phyloP scores from a whole-genome alignment of 64 coral and sea anemone species.

The Orbicella faveolata region DNA sequence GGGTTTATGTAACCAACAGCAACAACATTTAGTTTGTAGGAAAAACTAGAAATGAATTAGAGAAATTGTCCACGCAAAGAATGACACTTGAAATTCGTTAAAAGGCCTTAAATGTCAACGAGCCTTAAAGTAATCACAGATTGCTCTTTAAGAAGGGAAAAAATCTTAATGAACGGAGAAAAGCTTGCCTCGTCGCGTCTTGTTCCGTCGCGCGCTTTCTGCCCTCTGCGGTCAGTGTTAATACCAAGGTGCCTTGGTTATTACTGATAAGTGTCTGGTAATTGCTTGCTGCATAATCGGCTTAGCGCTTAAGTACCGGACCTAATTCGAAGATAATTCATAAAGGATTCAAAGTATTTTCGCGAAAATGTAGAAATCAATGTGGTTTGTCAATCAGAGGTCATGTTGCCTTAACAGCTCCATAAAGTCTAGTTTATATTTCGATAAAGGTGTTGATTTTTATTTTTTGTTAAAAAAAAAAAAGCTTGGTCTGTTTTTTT shows the following conservation, averaged over 20 bases:
- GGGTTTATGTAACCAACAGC: too few relatives aligned
- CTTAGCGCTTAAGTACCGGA: constrained; percentile 7
- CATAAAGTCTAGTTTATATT: neutral
- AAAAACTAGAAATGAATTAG: too few relatives aligned
- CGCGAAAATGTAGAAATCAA: neutral
- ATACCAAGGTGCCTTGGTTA: constrained; percentile 7
- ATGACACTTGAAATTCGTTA: too few relatives aligned
- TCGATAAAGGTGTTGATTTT: neutral
- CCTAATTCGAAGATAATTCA: neutral
- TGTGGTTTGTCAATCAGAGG: neutral
- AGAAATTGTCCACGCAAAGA: too few relatives aligned
- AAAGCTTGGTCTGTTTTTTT: too few relatives aligned
- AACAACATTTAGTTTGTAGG: too few relatives aligned
- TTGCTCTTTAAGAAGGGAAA: too few relatives aligned
- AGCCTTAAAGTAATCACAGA: too few relatives aligned
- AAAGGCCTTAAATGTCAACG: too few relatives aligned
- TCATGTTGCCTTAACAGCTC: neutral
- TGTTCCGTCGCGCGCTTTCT: neutral
- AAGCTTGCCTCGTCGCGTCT: neutral
- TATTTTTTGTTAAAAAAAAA: neutral
- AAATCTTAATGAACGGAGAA: too few relatives aligned
- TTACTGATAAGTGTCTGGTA: neutral
- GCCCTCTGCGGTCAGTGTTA: neutral
- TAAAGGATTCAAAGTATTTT: neutral
- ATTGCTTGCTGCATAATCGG: neutral